Base-by-base conservation (phyloP, 2,797 vertebrate species). In the Bovichtus diacanthus region DNA sequence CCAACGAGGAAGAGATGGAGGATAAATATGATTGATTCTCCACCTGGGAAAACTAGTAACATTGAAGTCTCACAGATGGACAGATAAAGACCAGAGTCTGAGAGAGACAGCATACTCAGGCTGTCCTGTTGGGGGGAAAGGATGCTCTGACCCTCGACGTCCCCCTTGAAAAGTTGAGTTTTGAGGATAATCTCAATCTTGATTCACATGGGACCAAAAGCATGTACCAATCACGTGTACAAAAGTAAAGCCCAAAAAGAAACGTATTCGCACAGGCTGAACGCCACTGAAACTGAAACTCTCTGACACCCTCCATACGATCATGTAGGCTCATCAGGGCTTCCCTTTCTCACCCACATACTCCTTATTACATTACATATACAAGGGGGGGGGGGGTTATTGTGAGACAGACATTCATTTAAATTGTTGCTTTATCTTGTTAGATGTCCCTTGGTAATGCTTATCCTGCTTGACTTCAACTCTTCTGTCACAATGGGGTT, bases 31-130 rank as follows among this genome's bases (percentile, higher is more conserved):
- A 70, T 69, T 67, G 56, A 60, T 76, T 70, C 31, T 81, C 58
- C 41, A 43, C 1, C 53, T 72, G 46, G 80, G 56, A 66, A 61
- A 68, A 82, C 79, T 86, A 83, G 82, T 85, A 70, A 80, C 1
- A 29, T 16, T 60, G 23, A 80, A 67, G 70, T 58, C 49, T 78
- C 29, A 13, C 25, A 66, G 47, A 64, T 47, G 70, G 16, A 68
- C 67, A 36, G 66, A n/a, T 53, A 16, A 63, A 80, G 51, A 81
- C 21, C 41, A 64, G 71, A 70, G 60, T 13, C 59, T 67, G 69
- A 51, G 27, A 78, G 15, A 53, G 31, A 18, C 21, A 5, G 19
- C 62, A 38, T 29, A 12, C 31, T 74, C 61, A 53, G 58, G 6
- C 38, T 27, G 34, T 56, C 51, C 39, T 53, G 36, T 6, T 21